phyloP scores from a whole-genome alignment of 2,113 vertebrate genomes.

The Carlito syrichta region DNA sequence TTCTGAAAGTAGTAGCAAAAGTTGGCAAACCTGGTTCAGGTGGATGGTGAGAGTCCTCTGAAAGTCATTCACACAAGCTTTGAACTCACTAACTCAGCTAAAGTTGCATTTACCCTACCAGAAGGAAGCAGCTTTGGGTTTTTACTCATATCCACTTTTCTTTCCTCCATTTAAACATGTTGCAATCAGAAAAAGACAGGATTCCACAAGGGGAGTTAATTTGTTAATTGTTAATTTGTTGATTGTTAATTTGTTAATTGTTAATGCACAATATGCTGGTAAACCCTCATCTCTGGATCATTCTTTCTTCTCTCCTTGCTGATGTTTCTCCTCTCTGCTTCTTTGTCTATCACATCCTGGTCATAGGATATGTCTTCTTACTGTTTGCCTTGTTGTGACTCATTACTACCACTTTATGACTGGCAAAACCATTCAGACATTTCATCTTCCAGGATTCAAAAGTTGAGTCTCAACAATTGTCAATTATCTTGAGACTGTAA shows the following conservation, averaged over 20 bases:
- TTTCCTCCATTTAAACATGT: background rate
- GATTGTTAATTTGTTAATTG: too few species aligned
- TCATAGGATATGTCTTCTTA: background rate
- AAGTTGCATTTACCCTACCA: background rate
- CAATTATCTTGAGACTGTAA: background rate
- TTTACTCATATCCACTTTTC: background rate
- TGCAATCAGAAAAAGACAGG: background rate
- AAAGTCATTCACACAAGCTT: background rate
- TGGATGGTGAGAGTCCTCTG: background rate
- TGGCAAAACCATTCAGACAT: background rate
- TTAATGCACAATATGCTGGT: too few species aligned
- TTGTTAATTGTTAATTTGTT: too few species aligned
- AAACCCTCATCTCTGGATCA: fast-evolving
- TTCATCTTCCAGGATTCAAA: background rate
- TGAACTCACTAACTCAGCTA: background rate
- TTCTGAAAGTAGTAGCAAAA: background rate
- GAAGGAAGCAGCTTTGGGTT: background rate
- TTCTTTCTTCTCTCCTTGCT: fast-evolving
- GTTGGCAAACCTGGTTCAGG: background rate
- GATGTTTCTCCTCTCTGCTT: too few species aligned
- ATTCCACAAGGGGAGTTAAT: background rate
- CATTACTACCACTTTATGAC: background rate
- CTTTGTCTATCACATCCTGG: background rate
- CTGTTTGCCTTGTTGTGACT: background rate
- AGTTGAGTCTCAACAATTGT: background rate